Conservation (phyloP, 2,888 invertebrate genomes). For the Himalopsyche kuldschensis region DNA sequence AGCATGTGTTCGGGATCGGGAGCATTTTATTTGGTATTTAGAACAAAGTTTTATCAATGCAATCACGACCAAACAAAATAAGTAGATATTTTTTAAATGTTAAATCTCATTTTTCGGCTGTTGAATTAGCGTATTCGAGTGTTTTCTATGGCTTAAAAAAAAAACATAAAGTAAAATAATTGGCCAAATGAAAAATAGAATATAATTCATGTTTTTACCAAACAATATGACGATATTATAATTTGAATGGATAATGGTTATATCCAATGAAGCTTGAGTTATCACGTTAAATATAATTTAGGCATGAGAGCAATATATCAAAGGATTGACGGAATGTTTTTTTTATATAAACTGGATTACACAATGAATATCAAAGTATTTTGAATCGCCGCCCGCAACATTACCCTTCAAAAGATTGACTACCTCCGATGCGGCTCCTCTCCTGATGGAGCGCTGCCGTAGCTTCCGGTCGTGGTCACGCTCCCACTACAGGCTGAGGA, state of each 20-base stretch:
- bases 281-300: no score
- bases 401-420: background rate
- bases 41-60: background rate
- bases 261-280: no score
- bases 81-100: background rate
- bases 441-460: constrained; percentile 35
- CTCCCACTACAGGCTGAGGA: constrained; percentile 53
- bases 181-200: background rate
- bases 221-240: background rate
- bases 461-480: constrained; percentile 45
- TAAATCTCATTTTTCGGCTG: background rate
- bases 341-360: background rate
- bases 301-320: no score
- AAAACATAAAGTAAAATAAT: background rate
- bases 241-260: no score
- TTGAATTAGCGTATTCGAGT: background rate
- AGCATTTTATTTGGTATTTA: background rate
- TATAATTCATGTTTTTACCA: background rate
- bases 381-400: background rate
- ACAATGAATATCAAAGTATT: background rate
- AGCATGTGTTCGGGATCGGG: no score
- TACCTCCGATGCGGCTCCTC: constrained; percentile 38
- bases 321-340: no score
- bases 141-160: background rate
- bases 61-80: background rate